Percentiles rank a stretch among this genome's conserved stretches.
These are phyloP conservation scores for Anser brachyrhynchus DNA, from an alignment of 2,113 vertebrate genomes.

Conservation along the genomic window DNA sequence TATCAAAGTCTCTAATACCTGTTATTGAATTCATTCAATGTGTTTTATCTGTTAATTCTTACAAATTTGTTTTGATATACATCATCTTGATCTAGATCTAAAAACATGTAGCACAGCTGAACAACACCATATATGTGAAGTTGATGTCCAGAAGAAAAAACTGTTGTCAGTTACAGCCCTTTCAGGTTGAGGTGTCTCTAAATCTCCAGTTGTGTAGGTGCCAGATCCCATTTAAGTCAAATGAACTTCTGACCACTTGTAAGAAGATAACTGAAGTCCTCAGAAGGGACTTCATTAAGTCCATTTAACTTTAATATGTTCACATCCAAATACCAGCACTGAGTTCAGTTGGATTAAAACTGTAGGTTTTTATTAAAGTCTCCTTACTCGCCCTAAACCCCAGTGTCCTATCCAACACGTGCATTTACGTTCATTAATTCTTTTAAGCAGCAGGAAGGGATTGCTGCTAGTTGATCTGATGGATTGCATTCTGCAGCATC, in stretches of 20 bases:
- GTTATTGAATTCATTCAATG: rapidly evolving
- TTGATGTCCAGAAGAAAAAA: neutral
- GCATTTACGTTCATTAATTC: neutral
- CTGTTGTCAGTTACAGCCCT: neutral
- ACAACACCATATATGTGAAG: neutral
- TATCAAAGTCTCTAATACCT: neutral
- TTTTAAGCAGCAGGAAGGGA: neutral
- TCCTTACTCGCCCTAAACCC: neutral
- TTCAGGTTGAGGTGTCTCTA: neutral
- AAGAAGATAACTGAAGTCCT: neutral
- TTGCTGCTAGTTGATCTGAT: neutral
- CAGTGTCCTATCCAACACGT: neutral
- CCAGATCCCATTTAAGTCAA: neutral
- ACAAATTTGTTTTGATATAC: neutral
- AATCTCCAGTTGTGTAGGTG: neutral
- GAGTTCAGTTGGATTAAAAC: neutral
- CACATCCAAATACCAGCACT: neutral
- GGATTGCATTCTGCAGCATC: neutral
- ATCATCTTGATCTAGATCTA: neutral
- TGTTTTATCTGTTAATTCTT: neutral
- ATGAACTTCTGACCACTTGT: neutral
- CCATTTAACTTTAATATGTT: neutral
- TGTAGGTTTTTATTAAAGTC: neutral
- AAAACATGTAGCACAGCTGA: rapidly evolving
- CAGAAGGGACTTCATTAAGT: neutral